A percentile compares a stretch with the other conserved stretches of the same genome.
These are phyloP conservation scores for Florisuga fusca DNA, from an alignment of 2,797 vertebrate species.

Conservation along the genomic window DNA sequence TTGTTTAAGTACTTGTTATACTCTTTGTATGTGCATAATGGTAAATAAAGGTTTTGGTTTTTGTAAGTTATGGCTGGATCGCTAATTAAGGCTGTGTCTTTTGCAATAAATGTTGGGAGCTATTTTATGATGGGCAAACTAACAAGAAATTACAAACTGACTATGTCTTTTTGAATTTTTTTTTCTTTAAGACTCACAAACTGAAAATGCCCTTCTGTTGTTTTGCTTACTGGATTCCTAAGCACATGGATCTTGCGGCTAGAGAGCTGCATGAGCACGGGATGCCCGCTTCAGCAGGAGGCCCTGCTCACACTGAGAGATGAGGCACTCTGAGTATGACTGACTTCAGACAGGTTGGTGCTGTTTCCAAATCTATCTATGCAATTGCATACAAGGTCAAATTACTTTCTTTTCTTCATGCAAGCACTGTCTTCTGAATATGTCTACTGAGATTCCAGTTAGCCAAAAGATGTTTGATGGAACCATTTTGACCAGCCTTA, in stretches of 20 bases:
- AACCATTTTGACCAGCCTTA: neutral
- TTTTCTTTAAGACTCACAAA: neutral
- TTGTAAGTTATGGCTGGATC: neutral
- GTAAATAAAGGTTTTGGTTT: neutral
- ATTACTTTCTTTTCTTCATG: neutral
- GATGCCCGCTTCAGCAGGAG: neutral
- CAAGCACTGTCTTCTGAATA: neutral
- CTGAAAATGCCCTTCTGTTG: neutral
- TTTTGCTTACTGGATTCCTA: neutral
- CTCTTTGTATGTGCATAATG: neutral
- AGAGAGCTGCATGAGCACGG: neutral
- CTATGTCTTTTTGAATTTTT: neutral
- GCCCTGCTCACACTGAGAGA: fast-evolving
- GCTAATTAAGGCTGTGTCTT: neutral
- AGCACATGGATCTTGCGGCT: neutral
- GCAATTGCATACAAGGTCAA: neutral
- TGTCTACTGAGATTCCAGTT: neutral
- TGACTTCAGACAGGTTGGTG: neutral
- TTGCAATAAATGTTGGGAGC: neutral
- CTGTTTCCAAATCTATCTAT: neutral
- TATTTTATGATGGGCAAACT: neutral
- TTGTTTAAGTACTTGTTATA: constrained; percentile 2
- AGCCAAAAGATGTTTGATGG: neutral
- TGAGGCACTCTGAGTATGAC: neutral
- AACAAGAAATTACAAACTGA: neutral